A percentile compares a stretch with the other conserved stretches of the same genome.
These are phyloP conservation scores for Pectinophora gossypiella DNA, from an alignment of 1,140 invertebrate genomes.

Conservation along the genomic window DNA sequence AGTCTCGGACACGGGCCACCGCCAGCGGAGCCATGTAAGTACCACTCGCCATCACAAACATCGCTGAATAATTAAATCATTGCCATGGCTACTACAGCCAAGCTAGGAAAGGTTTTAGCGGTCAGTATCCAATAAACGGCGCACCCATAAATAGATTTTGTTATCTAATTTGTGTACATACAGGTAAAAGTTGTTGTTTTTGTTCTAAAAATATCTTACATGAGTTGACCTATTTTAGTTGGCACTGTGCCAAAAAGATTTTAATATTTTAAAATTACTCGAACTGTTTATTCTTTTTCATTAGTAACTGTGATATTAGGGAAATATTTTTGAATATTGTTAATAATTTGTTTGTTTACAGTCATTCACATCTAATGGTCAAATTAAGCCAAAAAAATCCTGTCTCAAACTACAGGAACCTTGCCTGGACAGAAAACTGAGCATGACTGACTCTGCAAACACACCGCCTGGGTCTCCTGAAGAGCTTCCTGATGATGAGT, in stretches of 20 bases:
- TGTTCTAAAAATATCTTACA: no score
- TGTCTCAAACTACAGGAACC: constrained; percentile 52
- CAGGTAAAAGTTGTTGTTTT: no score
- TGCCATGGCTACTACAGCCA: constrained; percentile 22
- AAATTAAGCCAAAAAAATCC: constrained; percentile 52
- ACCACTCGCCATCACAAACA: neutral
- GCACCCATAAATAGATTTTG: no score
- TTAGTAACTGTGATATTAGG: no score
- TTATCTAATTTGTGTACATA: no score
- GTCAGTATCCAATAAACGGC: no score
- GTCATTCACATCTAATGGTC: constrained; percentile 64
- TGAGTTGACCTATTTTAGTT: no score
- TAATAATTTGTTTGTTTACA: constrained; percentile 39
- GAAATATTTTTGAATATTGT: no score
- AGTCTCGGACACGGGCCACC: constrained; percentile 55
- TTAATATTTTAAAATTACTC: neutral
- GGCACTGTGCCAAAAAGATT: neutral
- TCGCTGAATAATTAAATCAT: constrained; percentile 10
- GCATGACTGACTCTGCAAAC: constrained; percentile 61
- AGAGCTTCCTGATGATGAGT: constrained; percentile 84
- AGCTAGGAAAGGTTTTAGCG: no score
- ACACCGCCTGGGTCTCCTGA: constrained; percentile 79
- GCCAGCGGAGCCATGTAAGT: constrained; percentile 67
- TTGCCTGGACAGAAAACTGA: constrained; percentile 50
- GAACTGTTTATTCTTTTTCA: no score